Percentiles rank a stretch among this genome's conserved stretches.
phyloP scores from a whole-genome alignment of 2,888 invertebrate genomes.

The Plebejus anna region DNA sequence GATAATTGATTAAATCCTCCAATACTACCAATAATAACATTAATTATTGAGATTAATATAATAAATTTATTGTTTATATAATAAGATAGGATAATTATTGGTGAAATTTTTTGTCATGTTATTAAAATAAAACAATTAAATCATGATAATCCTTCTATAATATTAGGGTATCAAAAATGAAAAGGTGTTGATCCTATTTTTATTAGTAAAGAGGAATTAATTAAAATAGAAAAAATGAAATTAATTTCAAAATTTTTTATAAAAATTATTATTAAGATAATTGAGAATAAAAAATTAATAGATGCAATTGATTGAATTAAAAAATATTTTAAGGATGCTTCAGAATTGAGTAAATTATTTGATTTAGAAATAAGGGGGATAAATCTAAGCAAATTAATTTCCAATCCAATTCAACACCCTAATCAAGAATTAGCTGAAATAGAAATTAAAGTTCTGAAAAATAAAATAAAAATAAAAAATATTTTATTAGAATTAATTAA shows the following conservation, averaged over 20 bases:
- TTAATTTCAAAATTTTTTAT: conserved; percentile 56
- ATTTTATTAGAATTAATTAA: conserved; percentile 71
- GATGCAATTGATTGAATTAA: conserved; percentile 80
- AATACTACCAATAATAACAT: conserved; percentile 70
- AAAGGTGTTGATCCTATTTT: conserved; percentile 81
- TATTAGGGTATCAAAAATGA: conserved; percentile 81
- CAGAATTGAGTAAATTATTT: conserved; percentile 70
- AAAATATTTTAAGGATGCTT: conserved; percentile 82
- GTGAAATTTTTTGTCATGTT: conserved; percentile 84
- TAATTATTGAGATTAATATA: conserved; percentile 63
- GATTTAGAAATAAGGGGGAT: conserved; percentile 77
- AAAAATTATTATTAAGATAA: conserved; percentile 59
- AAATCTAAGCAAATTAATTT: conserved; percentile 82
- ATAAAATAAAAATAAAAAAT: conserved; percentile 72
- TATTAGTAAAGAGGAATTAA: conserved; percentile 67
- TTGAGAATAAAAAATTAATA: conserved; percentile 73
- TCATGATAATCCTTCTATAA: conserved; percentile 80
- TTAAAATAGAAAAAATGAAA: conserved; percentile 52
- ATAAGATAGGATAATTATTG: conserved; percentile 77
- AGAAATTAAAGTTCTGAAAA: conserved; percentile 68
- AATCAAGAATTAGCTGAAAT: conserved; percentile 63
- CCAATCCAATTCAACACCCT: conserved; percentile 81
- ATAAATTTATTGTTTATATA: conserved; percentile 61
- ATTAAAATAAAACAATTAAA: conserved; percentile 77
- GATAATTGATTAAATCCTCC: conserved; percentile 77